phyloP scores from a whole-genome alignment of 1,140 invertebrate genomes.

The Trachymyrmex septentrionalis region DNA sequence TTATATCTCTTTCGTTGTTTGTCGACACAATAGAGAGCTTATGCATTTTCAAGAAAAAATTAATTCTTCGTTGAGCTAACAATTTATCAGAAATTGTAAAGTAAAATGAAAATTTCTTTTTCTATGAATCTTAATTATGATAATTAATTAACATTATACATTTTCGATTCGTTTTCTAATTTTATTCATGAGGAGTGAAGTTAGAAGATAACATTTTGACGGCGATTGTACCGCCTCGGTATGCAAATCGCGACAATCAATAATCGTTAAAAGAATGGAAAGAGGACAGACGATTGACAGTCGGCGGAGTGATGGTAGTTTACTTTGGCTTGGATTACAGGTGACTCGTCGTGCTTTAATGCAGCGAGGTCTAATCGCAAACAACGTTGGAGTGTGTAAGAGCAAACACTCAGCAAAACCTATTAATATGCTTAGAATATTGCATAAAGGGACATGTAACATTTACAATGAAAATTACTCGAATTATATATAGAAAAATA shows the following conservation, averaged over 20 bases:
- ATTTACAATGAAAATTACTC: neutral
- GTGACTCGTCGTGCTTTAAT: slow-evolving; percentile 66
- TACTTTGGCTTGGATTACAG: slow-evolving; percentile 64
- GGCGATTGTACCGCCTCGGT: slow-evolving; percentile 30
- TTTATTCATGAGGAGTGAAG: too few species aligned
- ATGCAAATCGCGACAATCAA: slow-evolving; percentile 33
- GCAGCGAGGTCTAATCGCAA: slow-evolving; percentile 44
- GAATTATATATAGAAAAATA: neutral
- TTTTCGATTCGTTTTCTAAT: neutral
- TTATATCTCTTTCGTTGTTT: slow-evolving; percentile 1
- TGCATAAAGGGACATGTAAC: neutral
- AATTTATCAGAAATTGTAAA: neutral
- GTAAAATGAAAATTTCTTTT: neutral
- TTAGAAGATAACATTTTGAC: slow-evolving; percentile 4
- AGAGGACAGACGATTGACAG: neutral
- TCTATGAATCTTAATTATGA: neutral
- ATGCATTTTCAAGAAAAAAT: neutral
- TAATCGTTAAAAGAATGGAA: slow-evolving; percentile 51
- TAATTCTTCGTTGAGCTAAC: too few species aligned
- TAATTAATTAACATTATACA: too few species aligned
- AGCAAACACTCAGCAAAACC: slow-evolving; percentile 42
- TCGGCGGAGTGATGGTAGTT: slow-evolving; percentile 49
- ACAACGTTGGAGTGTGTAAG: slow-evolving; percentile 62
- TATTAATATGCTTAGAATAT: slow-evolving; percentile 30
- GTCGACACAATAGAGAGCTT: neutral